Evolutionary conservation across 2,888 invertebrate species (phyloP), one percentile per base, ranked within the genome.

Genomic region (Nineta flava): DNA sequence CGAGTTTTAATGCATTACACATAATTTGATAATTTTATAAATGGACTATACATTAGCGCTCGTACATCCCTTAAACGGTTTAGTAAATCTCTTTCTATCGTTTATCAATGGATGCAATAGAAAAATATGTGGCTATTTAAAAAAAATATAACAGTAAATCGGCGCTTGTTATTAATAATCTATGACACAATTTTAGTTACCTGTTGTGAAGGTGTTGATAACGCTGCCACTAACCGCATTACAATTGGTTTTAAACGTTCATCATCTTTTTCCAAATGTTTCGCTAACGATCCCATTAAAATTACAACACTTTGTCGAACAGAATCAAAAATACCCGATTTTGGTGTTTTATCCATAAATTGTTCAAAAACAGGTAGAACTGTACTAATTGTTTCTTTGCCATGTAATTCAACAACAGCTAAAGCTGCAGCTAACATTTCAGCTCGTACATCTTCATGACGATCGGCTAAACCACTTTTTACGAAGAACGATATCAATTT

Each of bases 151-250:
- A n/a, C n/a, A n/a, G n/a, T n/a, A n/a, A n/a, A n/a, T n/a, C n/a
- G n/a, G n/a, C n/a, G n/a, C n/a, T n/a, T n/a, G n/a, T n/a, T n/a
- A n/a, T n/a, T n/a, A n/a, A n/a, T n/a, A n/a, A n/a, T n/a, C n/a
- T n/a, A n/a, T n/a, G n/a, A n/a, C n/a, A n/a, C n/a, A n/a, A n/a
- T n/a, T n/a, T n/a, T 44, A 45, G 57, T 54, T 59, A 81, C 86
- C 73, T 91, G 90, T 65, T 97, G 95, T 38, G 96, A 95, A 10
- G 99, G 99, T 38, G 97, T 99, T 34, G 88, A 87, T 4, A 99
- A 73, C 1, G 96, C 90, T 47, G 88, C 82, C 48, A 99, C 80
- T 44, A 99, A 73, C 52, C 95, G 77, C 58, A 82, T 79, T 9
- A 97, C 85, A 60, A 99, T 97, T n/a, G 96, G 94, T 62, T 87